phyloP scores from a whole-genome alignment of 2,888 invertebrate genomes.

The Sylvicola cinctus region DNA sequence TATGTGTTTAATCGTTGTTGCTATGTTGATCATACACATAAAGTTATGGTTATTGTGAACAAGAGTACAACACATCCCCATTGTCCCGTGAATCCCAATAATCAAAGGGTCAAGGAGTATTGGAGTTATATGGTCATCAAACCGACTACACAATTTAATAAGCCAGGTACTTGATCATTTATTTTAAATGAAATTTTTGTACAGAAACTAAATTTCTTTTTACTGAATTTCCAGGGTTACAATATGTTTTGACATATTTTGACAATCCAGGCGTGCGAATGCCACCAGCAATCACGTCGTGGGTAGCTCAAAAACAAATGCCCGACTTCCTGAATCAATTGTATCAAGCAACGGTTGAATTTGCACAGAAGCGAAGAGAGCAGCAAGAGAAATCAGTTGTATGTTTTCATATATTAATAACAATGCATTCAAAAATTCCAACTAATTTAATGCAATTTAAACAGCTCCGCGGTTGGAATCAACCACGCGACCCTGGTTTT shows the following conservation, averaged over 20 bases:
- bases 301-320: constrained; percentile 56
- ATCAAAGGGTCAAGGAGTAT: constrained; percentile 56
- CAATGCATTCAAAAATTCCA: background rate
- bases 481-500: constrained; percentile 6
- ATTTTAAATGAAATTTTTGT: constrained; percentile 2
- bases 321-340: constrained; percentile 54
- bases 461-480: constrained; percentile 3
- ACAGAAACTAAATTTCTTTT: too few species aligned
- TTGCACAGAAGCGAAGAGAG: constrained; percentile 28
- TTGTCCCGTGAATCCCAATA: constrained; percentile 42
- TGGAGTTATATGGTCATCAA: constrained; percentile 76
- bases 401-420: background rate
- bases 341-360: constrained; percentile 43
- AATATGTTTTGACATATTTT: constrained; percentile 71
- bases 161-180: constrained; percentile 16
- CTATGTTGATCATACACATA: constrained; percentile 31
- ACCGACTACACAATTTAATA: constrained; percentile 26
- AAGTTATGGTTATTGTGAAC: constrained; percentile 42
- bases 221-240: constrained; percentile 47
- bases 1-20: constrained; percentile 64
- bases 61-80: constrained; percentile 46
- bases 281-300: constrained; percentile 47
- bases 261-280: constrained; percentile 66
- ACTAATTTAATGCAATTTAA: background rate
- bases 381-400: constrained; percentile 4